Evolutionary conservation across 2,113 vertebrate species (phyloP).

Genomic region (Fukomys damarensis): DNA sequence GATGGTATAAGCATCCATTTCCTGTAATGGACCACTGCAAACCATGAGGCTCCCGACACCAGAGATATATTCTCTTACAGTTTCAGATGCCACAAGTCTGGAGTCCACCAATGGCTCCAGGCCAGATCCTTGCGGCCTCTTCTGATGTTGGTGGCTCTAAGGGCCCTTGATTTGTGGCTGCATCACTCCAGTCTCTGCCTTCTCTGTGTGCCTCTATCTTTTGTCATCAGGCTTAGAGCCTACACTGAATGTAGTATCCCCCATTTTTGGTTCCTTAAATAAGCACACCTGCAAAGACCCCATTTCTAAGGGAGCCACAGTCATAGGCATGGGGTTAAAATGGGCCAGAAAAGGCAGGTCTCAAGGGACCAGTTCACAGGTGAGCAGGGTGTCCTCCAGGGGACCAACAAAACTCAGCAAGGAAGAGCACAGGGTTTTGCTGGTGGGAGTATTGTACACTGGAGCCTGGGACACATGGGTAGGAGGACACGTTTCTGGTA

Average conservation of each 20-base stretch:
- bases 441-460: fast-evolving
- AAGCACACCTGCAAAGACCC: neutral
- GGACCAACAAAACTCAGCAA: fast-evolving
- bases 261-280: neutral
- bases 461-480: fast-evolving
- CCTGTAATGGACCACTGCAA: neutral
- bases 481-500: fast-evolving
- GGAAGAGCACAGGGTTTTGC: fast-evolving
- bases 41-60: neutral
- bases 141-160: too few relatives aligned
- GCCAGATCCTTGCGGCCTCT: neutral
- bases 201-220: too few relatives aligned
- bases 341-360: neutral
- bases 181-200: neutral
- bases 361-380: fast-evolving
- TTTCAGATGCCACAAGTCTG: too few relatives aligned
- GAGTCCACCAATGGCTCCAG: too few relatives aligned
- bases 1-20: too few relatives aligned
- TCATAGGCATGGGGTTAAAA: neutral
- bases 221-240: too few relatives aligned
- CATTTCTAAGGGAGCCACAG: neutral
- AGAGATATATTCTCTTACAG: neutral
- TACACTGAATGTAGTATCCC: neutral
- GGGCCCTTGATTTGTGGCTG: fast-evolving
- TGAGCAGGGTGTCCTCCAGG: fast-evolving